Evolutionary conservation across 2,888 invertebrate species (phyloP).

Genomic region (Diloba caeruleocephala): DNA sequence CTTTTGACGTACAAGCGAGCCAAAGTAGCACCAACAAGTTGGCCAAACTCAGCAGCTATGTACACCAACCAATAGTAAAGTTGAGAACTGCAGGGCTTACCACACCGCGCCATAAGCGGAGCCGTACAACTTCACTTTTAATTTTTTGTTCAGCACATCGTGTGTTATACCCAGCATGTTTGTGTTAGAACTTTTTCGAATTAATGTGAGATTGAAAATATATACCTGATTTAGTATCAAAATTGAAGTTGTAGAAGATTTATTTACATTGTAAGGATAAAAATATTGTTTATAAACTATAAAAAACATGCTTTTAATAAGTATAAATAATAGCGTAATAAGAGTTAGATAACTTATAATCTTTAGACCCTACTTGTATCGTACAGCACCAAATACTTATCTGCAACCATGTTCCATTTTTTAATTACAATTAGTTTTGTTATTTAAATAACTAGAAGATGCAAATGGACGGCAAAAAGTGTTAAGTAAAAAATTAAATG

Average conservation of each 20-base stretch:
- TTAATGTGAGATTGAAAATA: no score
- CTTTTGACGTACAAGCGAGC: constrained; percentile 32
- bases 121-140: constrained; percentile 23
- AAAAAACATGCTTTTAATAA: no score
- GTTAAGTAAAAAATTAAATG: no score
- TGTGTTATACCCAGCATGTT: constrained; percentile 19
- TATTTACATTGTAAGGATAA: no score
- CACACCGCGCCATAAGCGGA: constrained; percentile 38
- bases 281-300: no score
- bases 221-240: no score
- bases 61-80: constrained; percentile 32
- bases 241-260: no score
- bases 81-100: constrained; percentile 54
- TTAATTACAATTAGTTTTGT: background rate
- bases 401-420: constrained; percentile 4
- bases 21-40: constrained; percentile 40
- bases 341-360: no score
- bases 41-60: constrained; percentile 24
- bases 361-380: background rate
- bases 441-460: constrained; percentile 8
- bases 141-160: constrained; percentile 38
- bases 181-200: constrained; percentile 9
- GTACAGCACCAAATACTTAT: background rate
- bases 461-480: constrained; percentile 11
- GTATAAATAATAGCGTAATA: no score